A percentile compares a stretch with the other conserved stretches of the same genome.
Evolutionary conservation across 2,797 vertebrate genomes (phyloP).

Genomic region (Meriones psammophilus): DNA sequence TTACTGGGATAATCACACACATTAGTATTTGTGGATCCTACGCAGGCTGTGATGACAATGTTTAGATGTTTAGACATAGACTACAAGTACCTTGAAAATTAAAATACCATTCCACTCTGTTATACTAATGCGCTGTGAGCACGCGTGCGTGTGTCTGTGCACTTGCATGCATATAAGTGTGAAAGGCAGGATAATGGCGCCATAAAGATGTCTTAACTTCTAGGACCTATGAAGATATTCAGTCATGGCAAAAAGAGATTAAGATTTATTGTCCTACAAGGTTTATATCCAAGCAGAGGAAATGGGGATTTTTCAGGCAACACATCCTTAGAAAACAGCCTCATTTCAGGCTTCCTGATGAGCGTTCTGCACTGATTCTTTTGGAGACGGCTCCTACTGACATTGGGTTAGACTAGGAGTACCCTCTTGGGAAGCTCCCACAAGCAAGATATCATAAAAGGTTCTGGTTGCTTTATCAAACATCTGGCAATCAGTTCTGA

Average conservation of each 20-base stretch:
- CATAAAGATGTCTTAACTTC: not conserved
- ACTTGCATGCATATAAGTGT: not conserved
- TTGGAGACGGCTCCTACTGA: not conserved
- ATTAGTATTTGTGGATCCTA: not conserved
- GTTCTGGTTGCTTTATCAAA: not conserved
- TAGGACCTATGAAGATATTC: not conserved
- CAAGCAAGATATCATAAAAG: not conserved
- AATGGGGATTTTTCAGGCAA: slow-evolving; percentile 7
- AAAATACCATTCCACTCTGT: slow-evolving; percentile 1
- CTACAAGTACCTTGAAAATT: not conserved
- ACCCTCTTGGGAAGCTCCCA: not conserved
- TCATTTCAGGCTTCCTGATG: not conserved
- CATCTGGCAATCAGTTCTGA: not conserved
- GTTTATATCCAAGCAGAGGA: slow-evolving; percentile 3
- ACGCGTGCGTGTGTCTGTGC: not conserved
- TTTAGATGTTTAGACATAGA: not conserved
- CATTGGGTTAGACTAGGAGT: not conserved
- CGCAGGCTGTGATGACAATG: not conserved
- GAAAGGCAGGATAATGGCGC: not conserved
- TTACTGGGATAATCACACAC: not conserved
- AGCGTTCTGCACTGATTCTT: not conserved
- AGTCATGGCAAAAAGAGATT: not conserved
- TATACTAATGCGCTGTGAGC: too few relatives aligned
- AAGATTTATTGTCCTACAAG: not conserved
- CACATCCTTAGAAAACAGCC: not conserved